Conservation (phyloP, 2,888 invertebrate genomes). For the Oegoconia quadripuncta region DNA sequence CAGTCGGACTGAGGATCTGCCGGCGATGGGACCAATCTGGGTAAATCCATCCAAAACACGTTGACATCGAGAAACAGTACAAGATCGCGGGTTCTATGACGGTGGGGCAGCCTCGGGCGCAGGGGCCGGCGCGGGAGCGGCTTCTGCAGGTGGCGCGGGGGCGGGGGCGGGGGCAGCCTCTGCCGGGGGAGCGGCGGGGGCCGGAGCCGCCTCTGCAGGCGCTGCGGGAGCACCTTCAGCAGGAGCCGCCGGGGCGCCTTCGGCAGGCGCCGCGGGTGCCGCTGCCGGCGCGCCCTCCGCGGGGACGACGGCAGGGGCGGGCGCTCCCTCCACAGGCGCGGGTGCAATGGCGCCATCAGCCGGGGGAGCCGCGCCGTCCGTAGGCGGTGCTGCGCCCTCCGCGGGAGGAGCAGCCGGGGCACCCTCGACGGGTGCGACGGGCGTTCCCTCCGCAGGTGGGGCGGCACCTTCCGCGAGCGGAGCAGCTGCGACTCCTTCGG, state of each 20-base stretch:
- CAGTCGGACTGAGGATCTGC: too few species aligned
- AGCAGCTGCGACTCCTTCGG: conserved; percentile 39
- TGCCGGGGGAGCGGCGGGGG: conserved; percentile 23
- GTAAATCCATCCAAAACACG: conserved; percentile 8
- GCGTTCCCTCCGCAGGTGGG: conserved; percentile 35
- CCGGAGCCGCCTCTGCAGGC: too few species aligned
- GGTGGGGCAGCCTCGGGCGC: conserved; percentile 23
- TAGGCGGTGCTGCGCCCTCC: conserved; percentile 30
- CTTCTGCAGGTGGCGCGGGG: conserved; percentile 17
- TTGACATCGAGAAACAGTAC: background rate
- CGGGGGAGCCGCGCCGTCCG: too few species aligned
- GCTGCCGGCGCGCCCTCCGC: conserved; percentile 16
- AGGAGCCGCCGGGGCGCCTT: conserved; percentile 15
- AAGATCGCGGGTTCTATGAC: conserved; percentile 1
- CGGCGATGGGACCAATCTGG: too few species aligned
- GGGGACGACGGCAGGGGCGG: conserved; percentile 14
- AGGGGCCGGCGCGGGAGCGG: conserved; percentile 23
- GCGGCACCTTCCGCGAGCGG: conserved; percentile 26
- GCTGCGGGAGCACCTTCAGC: conserved; percentile 8
- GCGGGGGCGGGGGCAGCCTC: conserved; percentile 21
- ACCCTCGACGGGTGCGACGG: too few species aligned
- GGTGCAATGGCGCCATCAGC: conserved; percentile 24
- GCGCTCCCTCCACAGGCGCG: conserved; percentile 18
- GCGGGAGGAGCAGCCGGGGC: conserved; percentile 25
- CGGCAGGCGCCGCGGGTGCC: conserved; percentile 20